Percentiles rank a stretch among this genome's conserved stretches.
phyloP scores from a whole-genome alignment of 2,888 invertebrate species.

The Dynastes hyllus region DNA sequence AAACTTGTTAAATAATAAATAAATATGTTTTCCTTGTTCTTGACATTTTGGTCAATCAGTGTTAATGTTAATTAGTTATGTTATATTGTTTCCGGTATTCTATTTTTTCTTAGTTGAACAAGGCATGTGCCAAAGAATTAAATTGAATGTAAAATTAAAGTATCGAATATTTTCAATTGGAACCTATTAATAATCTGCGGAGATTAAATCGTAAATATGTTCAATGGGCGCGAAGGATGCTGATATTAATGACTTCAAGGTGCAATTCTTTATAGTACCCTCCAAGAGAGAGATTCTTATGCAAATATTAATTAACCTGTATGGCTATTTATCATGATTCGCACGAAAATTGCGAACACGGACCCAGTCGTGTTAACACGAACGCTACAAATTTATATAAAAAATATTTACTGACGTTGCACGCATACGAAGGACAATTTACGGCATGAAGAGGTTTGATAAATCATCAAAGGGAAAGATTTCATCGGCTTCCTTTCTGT shows the following conservation, averaged over 20 bases:
- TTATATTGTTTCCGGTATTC: no score
- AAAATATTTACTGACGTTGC: slow-evolving; percentile 28
- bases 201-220: slow-evolving; percentile 7
- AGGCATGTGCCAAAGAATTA: no score
- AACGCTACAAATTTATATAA: slow-evolving; percentile 40
- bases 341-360: slow-evolving; percentile 23
- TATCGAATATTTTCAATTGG: neutral
- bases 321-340: slow-evolving; percentile 25
- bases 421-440: slow-evolving; percentile 27
- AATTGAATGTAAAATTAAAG: neutral
- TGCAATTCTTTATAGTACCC: slow-evolving; percentile 34
- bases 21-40: no score
- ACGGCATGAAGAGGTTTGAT: neutral
- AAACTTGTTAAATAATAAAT: no score
- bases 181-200: no score
- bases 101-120: no score
- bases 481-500: slow-evolving; percentile 26
- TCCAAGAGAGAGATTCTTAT: slow-evolving; percentile 27
- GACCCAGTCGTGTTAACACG: slow-evolving; percentile 29
- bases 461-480: slow-evolving; percentile 29
- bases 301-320: slow-evolving; percentile 42
- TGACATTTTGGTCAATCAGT: no score
- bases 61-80: no score
- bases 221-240: neutral
- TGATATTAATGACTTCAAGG: slow-evolving; percentile 27